Base-by-base conservation (phyloP, 2,113 vertebrate species). In the Columba janthina region DNA sequence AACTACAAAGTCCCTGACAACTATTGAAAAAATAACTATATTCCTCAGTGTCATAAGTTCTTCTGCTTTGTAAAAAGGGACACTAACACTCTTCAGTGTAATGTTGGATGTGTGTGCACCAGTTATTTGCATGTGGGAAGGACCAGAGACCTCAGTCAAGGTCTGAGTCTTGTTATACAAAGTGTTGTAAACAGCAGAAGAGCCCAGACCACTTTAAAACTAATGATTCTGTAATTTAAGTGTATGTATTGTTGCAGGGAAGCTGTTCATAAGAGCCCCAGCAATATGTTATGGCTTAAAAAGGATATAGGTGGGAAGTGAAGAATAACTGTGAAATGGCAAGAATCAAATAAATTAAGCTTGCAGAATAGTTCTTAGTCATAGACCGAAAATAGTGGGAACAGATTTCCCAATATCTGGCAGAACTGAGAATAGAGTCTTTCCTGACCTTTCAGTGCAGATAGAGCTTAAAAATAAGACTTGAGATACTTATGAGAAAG, bases 231-330 rank as follows among this genome's bases (percentile, higher is more conserved):
- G 16, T 15, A 36, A 22, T 86, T 64, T 51, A 74, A 67, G 38
- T 48, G 20, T 71, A 71, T 88, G 79, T 88, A 66, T 67, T 10
- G 62, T 64, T 56, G 54, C n/a, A 77, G 88, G 46, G n/a, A 83
- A 90, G 56, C 40, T 86, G 31, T 70, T 76, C 42, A 4, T 67
- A 65, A 51, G 20, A 81, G 34, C 60, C 48, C 42, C 21, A n/a
- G 76, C 40, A 92, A 77, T 93, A 84, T 84, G 73, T 69, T 81
- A 26, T 0, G 4, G 7, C 12, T 92, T 81, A 71, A 89, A 94
- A 86, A 92, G 53, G 40, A 89, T 34, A 75, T 69, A 78, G 44
- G 72, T 93, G 50, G 79, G 89, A 93, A 89, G 76, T 60, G 65
- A 89, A 83, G 72, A 84, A 74, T 67, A 94, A 85, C 36, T 0